Evolutionary conservation across 2,113 vertebrate genomes (phyloP).

Genomic region (Empidonax traillii): DNA sequence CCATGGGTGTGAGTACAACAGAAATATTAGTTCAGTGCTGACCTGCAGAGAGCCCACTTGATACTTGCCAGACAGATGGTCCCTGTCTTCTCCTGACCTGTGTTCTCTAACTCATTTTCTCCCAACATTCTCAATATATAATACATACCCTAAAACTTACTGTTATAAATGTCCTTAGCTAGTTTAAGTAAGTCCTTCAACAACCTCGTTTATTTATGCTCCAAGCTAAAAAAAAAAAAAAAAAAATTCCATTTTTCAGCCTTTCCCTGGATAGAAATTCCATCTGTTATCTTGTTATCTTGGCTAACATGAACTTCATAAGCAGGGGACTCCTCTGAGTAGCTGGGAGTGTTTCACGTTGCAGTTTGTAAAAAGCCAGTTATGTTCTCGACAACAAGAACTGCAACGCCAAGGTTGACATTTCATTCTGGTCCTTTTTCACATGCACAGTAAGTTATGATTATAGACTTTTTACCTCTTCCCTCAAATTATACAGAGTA

Average conservation of each 20-base stretch:
- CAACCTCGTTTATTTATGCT: not conserved
- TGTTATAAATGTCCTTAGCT: not conserved
- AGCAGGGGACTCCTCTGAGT: not conserved
- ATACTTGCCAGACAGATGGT: not conserved
- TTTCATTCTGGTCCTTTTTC: not conserved
- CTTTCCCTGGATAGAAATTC: not conserved
- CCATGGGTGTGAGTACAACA: too few species aligned
- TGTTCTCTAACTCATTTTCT: not conserved
- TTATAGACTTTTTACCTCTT: not conserved
- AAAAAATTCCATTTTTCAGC: not conserved
- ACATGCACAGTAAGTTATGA: not conserved
- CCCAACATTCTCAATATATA: not conserved
- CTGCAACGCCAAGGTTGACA: not conserved
- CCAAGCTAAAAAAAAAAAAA: not conserved
- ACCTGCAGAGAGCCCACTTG: too few species aligned
- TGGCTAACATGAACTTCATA: not conserved
- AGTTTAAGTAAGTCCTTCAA: not conserved
- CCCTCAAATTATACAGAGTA: not conserved
- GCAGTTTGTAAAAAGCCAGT: not conserved
- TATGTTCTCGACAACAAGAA: not conserved
- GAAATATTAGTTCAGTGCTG: too few species aligned
- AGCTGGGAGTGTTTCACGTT: not conserved
- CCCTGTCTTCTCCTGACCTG: not conserved
- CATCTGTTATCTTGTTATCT: not conserved
- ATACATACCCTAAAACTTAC: not conserved